Evolutionary conservation across 2,797 vertebrate species (phyloP), one percentile per base, ranked within the genome.

Genomic region (Staurois parvus): DNA sequence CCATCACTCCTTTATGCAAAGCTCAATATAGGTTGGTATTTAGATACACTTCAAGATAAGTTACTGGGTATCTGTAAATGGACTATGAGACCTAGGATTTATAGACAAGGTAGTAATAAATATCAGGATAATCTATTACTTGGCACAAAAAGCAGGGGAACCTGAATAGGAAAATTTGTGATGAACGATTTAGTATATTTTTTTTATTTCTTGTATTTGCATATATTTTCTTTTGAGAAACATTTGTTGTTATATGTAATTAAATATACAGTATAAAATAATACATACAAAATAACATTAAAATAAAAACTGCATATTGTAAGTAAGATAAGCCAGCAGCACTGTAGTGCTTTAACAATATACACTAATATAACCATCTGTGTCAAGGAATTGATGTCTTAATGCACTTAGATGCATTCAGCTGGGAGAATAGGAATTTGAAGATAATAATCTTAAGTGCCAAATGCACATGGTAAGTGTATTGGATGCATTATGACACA

Each of bases 371-470:
- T 66, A 28, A 66, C 26, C 11, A 29, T 29, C n/a, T 29, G 64
- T 66, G 64, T 66, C 64, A 26, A 66, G 26, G 26, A 66, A 66
- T 66, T 66, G 26, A 66, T 66, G 64, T 66, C 10, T 66, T 66
- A 66, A 66, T 66, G 64, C 64, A 66, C 64, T 66, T 29, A 66
- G 26, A 66, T 66, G 64, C 64, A 66, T 66, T 29, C 64, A 66
- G 64, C 64, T 29, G 64, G 28, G 64, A 66, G 26, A 29, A 64
- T n/a, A 64, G 29, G 28, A 66, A 66, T 28, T 29, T 5, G 2
- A 29, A 29, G 64, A 66, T 66, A 66, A 66, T 66, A 66, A 66
- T 66, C 64, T 66, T 66, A 66, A 66, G 64, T 66, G 64, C 26
- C 64, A 66, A 66, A 66, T 26, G 64, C 64, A 29, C 64, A 66